A percentile compares a stretch with the other conserved stretches of the same genome.
phyloP scores from a whole-genome alignment of 2,797 vertebrate species.

The Clarias pachynema region DNA sequence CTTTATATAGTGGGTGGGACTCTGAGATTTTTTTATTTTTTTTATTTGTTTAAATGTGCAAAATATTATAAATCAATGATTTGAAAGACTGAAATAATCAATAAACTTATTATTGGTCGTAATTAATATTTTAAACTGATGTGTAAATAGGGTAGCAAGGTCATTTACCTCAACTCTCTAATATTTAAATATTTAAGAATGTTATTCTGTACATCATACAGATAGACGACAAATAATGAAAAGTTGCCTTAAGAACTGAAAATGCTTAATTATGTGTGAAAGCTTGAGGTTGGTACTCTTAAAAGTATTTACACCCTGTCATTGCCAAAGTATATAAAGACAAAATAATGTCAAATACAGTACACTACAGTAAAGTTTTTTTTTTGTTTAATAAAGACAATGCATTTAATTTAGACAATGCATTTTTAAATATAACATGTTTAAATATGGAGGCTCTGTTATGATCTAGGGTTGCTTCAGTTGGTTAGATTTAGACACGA shows the following conservation, averaged over 20 bases:
- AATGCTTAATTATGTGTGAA: neutral
- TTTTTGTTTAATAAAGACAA: no score
- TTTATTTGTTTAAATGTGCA: no score
- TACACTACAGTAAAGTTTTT: no score
- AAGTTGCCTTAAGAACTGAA: neutral
- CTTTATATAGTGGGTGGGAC: neutral
- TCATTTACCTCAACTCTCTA: neutral
- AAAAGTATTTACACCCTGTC: neutral
- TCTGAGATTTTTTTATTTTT: no score
- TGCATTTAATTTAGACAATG: no score
- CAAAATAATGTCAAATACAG: no score
- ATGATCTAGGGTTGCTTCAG: no score
- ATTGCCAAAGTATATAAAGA: neutral
- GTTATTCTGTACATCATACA: neutral
- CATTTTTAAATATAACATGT: no score
- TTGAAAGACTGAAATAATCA: neutral
- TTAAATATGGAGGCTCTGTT: no score
- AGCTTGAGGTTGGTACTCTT: neutral
- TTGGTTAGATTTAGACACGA: no score
- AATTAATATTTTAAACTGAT: neutral
- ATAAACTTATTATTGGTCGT: neutral
- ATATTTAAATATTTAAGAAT: neutral
- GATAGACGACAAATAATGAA: neutral
- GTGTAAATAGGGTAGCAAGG: neutral
- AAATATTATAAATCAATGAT: neutral